Evolutionary conservation across 2,113 vertebrate genomes (phyloP).

Genomic region (Rostratula benghalensis): DNA sequence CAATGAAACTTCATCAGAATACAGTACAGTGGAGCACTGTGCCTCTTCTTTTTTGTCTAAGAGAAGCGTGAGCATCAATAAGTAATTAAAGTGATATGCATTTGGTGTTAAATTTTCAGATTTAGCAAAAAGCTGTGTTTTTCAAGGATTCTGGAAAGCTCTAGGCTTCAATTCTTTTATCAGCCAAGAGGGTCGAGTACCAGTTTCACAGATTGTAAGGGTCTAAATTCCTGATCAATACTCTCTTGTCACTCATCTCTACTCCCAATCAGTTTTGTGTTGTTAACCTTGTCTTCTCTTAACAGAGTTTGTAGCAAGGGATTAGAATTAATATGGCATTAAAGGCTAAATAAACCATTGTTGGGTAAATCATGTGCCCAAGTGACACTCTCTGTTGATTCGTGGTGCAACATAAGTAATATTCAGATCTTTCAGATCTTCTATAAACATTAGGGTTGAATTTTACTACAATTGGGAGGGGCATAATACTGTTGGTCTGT

Average conservation of each 20-base stretch:
- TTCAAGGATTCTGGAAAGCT: background rate
- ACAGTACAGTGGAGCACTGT: rapidly evolving
- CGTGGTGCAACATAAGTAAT: background rate
- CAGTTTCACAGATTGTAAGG: background rate
- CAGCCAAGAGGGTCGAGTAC: background rate
- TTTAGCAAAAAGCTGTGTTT: background rate
- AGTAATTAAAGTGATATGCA: background rate
- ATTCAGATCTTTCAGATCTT: background rate
- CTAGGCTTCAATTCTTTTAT: background rate
- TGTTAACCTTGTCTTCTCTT: background rate
- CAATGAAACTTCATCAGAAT: background rate
- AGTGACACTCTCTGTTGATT: background rate
- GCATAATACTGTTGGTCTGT: background rate
- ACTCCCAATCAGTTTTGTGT: background rate
- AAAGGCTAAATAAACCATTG: background rate
- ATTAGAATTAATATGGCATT: background rate
- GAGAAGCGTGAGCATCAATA: background rate
- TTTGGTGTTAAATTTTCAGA: background rate
- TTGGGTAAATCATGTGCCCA: background rate
- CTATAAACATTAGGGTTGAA: background rate
- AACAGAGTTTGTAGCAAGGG: background rate
- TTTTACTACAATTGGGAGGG: background rate
- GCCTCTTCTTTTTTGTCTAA: background rate
- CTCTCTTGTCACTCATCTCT: background rate
- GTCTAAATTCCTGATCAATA: background rate